These are phyloP conservation scores for Lepidurus packardi DNA, from an alignment of 1,140 invertebrate species.

Conservation along the genomic window DNA sequence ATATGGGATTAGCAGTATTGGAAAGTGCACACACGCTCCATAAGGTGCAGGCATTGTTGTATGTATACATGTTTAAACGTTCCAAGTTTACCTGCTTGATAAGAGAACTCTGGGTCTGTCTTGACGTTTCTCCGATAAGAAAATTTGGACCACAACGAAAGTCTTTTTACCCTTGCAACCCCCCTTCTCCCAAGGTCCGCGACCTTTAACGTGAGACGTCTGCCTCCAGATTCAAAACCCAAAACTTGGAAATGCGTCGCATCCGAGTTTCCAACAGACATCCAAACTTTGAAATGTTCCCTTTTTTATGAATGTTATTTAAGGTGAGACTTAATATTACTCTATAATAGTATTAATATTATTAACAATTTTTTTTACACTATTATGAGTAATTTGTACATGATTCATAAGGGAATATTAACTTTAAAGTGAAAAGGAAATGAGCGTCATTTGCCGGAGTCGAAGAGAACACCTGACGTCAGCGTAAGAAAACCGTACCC, in stretches of 20 bases:
- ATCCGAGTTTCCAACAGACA: too few relatives aligned
- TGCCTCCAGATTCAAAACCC: background rate
- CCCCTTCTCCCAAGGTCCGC: background rate
- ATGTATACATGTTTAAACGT: conserved; percentile 2
- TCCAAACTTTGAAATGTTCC: too few relatives aligned
- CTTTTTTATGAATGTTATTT: too few relatives aligned
- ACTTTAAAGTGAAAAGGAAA: too few relatives aligned
- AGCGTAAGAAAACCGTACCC: too few relatives aligned
- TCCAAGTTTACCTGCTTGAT: conserved; percentile 2
- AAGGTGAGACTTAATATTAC: too few relatives aligned
- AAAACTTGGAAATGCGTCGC: background rate
- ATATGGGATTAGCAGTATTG: conserved; percentile 7
- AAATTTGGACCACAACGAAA: conserved; percentile 4
- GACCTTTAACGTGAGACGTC: conserved; percentile 11
- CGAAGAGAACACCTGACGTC: too few relatives aligned
- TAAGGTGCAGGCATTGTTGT: conserved; percentile 18
- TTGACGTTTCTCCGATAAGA: background rate
- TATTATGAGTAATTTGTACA: too few relatives aligned
- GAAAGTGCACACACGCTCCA: conserved; percentile 12
- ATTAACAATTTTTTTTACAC: too few relatives aligned
- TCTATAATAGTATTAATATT: too few relatives aligned
- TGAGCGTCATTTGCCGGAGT: too few relatives aligned
- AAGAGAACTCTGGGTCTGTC: conserved; percentile 1
- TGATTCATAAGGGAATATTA: too few relatives aligned
- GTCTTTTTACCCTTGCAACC: background rate